phyloP scores from a whole-genome alignment of 1,140 invertebrate species.

The Musca vetustissima region DNA sequence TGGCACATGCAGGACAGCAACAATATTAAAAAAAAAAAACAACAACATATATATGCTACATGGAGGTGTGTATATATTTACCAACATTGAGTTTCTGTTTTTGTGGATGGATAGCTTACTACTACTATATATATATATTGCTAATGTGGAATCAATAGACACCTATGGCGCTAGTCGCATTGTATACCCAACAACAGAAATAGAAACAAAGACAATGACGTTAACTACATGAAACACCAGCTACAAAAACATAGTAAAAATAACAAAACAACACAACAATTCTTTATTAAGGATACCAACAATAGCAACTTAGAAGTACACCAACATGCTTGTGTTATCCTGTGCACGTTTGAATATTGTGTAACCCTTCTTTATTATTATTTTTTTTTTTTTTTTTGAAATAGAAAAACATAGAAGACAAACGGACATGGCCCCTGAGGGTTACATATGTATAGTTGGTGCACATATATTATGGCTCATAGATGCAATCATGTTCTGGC shows the following conservation, averaged over 20 bases:
- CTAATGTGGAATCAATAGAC: conserved; percentile 24
- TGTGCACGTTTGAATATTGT: background rate
- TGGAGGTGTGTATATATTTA: too few relatives aligned
- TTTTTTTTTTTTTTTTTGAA: background rate
- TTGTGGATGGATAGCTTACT: too few relatives aligned
- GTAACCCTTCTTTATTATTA: too few relatives aligned
- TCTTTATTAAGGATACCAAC: background rate
- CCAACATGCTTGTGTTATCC: background rate
- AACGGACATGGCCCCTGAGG: conserved; percentile 28
- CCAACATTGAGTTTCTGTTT: too few relatives aligned
- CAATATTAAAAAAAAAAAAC: too few relatives aligned
- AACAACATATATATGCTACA: too few relatives aligned
- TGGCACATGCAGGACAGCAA: too few relatives aligned
- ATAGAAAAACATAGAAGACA: conserved; percentile 9
- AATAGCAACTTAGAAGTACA: conserved; percentile 9
- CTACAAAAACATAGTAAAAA: background rate
- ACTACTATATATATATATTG: too few relatives aligned
- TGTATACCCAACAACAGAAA: background rate
- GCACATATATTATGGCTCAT: conserved; percentile 18
- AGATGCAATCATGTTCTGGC: background rate
- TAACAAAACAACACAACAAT: conserved; percentile 8
- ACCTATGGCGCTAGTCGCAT: conserved; percentile 11
- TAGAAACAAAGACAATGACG: background rate
- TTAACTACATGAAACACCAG: background rate
- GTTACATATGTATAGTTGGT: conserved; percentile 22